Evolutionary conservation across 1,140 invertebrate species (phyloP).

Genomic region (Caenorhabditis elegans): WBcel235 BX284603.4:13458001-13458500

Average conservation of each 20-base stretch:
- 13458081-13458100: not conserved
- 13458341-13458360: constrained; percentile 74
- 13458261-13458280: constrained; percentile 93
- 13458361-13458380: not conserved
- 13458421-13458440: too few species aligned
- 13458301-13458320: constrained; percentile 90
- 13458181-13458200: not conserved
- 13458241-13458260: constrained; percentile 74
- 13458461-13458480: too few species aligned
- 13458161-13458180: not conserved
- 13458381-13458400: too few species aligned
- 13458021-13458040: not conserved
- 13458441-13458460: too few species aligned
- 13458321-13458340: constrained; percentile 99
- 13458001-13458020: not conserved
- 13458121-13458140: not conserved
- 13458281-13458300: constrained; percentile 93
- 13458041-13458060: not conserved
- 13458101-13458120: not conserved
- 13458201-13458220: constrained; percentile 41
- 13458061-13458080: not conserved
- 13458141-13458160: not conserved
- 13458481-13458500: too few species aligned
- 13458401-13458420: too few species aligned
- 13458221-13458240: constrained; percentile 14